These are phyloP conservation scores for Boleophthalmus pectinirostris DNA, from an alignment of 2,113 vertebrate species.

Conservation along the genomic window DNA sequence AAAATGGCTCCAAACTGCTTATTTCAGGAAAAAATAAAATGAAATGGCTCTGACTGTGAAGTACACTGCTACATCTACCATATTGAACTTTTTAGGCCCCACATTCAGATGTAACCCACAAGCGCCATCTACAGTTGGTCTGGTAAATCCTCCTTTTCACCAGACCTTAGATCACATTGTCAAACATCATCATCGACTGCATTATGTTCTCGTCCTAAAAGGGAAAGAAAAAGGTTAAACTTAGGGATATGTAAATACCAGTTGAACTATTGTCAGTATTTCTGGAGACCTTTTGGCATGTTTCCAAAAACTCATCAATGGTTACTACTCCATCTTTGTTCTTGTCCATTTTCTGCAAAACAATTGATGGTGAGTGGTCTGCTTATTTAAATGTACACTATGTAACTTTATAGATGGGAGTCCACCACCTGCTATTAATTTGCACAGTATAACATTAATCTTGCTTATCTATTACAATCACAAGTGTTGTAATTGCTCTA, in stretches of 20 bases:
- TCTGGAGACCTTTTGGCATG: conserved; percentile 86
- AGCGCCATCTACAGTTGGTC: conserved; percentile 5
- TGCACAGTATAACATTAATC: too few species aligned
- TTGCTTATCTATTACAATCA: too few species aligned
- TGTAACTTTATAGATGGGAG: too few species aligned
- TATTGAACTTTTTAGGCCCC: not conserved
- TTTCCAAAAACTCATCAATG: conserved; percentile 92
- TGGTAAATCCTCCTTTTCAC: not conserved
- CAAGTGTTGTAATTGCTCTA: too few species aligned
- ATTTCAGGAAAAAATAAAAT: not conserved
- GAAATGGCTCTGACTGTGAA: not conserved
- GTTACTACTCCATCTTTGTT: conserved; percentile 94
- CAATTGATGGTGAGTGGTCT: not conserved
- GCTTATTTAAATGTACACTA: too few species aligned
- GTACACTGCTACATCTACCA: not conserved
- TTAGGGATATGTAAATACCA: not conserved
- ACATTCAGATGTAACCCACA: not conserved
- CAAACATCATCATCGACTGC: conserved; percentile 93
- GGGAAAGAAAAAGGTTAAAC: too few species aligned
- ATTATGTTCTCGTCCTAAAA: conserved; percentile 91
- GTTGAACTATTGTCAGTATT: conserved; percentile 1
- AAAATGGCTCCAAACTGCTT: not conserved
- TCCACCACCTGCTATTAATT: too few species aligned
- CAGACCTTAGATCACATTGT: conserved; percentile 84
- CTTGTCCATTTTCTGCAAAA: conserved; percentile 91